Evolutionary conservation across 2,797 vertebrate genomes (phyloP).

Genomic region (Muscicapa comitata): DNA sequence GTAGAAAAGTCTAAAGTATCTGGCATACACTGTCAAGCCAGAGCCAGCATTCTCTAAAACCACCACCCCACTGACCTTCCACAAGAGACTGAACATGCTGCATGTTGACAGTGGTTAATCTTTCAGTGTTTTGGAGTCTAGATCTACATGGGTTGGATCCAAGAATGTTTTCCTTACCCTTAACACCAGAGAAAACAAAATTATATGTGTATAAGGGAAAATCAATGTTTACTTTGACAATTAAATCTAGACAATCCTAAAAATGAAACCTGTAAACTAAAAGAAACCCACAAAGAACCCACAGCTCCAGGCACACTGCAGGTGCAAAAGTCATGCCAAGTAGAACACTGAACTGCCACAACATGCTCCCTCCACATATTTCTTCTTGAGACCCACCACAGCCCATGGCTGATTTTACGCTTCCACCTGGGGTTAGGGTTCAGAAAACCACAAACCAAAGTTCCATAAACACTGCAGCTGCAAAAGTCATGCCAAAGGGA

Average conservation of each 20-base stretch:
- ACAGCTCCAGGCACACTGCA: too few relatives aligned
- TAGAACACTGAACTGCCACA: too few relatives aligned
- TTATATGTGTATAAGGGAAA: background rate
- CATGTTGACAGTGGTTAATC: background rate
- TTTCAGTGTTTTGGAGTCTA: background rate
- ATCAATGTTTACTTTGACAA: conserved; percentile 42
- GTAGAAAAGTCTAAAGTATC: background rate
- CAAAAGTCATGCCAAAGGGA: too few relatives aligned
- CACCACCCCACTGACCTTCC: background rate
- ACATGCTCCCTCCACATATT: too few relatives aligned
- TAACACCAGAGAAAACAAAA: background rate
- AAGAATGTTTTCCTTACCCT: background rate
- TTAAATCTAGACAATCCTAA: conserved; percentile 7
- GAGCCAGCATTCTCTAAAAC: background rate
- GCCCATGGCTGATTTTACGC: too few relatives aligned
- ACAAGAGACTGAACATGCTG: background rate
- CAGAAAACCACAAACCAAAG: too few relatives aligned
- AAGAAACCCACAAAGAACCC: background rate
- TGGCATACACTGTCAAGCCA: background rate
- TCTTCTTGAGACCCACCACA: too few relatives aligned
- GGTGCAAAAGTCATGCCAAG: too few relatives aligned
- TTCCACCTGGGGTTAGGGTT: too few relatives aligned
- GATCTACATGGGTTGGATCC: background rate
- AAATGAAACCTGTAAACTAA: conserved; percentile 28
- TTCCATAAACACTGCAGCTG: too few relatives aligned